Evolutionary conservation across 2,797 vertebrate species (phyloP).

Genomic region (Enteromius viviparus): DNA sequence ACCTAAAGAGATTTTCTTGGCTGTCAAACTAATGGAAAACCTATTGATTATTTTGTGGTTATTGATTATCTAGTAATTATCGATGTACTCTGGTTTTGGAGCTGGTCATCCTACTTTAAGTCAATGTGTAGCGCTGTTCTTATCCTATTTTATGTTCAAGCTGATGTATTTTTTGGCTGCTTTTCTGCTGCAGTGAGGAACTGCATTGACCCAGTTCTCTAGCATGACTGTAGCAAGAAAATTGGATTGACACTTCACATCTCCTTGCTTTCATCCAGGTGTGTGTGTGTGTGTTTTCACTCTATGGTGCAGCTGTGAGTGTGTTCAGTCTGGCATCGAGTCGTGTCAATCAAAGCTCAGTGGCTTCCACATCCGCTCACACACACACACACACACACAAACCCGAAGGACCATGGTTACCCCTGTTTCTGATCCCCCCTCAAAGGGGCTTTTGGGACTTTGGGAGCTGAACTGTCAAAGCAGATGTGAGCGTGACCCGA

Average conservation of each 20-base stretch:
- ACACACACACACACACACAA: background rate
- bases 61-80: too few relatives aligned
- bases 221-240: conserved; percentile 1
- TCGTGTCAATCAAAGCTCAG: conserved; percentile 38
- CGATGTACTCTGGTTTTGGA: background rate
- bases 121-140: background rate
- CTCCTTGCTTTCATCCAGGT: conserved; percentile 41
- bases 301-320: conserved; percentile 4
- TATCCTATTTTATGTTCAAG: background rate
- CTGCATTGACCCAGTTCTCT: conserved; percentile 39
- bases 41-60: background rate
- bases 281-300: conserved; percentile 19
- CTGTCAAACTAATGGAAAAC: background rate
- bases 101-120: background rate
- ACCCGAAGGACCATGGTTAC: background rate
- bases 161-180: background rate
- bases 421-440: background rate
- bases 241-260: background rate
- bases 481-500: background rate
- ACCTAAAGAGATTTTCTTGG: too few relatives aligned
- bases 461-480: conserved; percentile 11
- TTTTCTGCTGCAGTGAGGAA: background rate
- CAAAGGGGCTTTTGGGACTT: background rate
- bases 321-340: conserved; percentile 14
- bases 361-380: background rate